phyloP scores from a whole-genome alignment of 1,140 invertebrate genomes.

The Hylaeus volcanicus region DNA sequence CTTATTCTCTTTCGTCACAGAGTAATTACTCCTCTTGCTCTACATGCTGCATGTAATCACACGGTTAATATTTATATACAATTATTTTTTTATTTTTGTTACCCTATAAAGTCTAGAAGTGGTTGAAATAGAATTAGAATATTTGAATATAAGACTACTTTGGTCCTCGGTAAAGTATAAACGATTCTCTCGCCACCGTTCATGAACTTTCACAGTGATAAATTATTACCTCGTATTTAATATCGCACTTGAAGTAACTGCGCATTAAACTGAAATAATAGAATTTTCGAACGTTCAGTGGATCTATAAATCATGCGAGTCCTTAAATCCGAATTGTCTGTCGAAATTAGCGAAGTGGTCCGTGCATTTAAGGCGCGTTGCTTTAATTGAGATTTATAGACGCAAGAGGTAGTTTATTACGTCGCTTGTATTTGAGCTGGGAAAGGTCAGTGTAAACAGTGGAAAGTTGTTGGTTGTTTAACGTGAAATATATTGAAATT shows the following conservation, averaged over 20 bases:
- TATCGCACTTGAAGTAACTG: background rate
- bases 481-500: constrained; percentile 2
- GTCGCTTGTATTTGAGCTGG: background rate
- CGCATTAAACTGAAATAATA: background rate
- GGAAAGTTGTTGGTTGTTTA: background rate
- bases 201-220: no score
- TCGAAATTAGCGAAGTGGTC: background rate
- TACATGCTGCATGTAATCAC: no score
- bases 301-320: background rate
- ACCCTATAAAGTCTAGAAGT: no score
- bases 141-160: no score
- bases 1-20: no score
- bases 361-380: background rate
- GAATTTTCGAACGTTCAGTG: background rate
- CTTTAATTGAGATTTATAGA: background rate
- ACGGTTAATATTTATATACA: no score
- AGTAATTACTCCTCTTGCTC: no score
- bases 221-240: background rate
- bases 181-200: no score
- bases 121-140: no score
- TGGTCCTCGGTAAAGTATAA: no score
- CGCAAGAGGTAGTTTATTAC: background rate
- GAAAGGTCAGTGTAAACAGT: background rate
- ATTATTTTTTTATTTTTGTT: no score
- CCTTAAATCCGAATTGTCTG: background rate